Percentiles rank a stretch among this genome's conserved stretches.
Evolutionary conservation across 2,888 invertebrate species (phyloP).

Genomic region (Nymphalis c-album): DNA sequence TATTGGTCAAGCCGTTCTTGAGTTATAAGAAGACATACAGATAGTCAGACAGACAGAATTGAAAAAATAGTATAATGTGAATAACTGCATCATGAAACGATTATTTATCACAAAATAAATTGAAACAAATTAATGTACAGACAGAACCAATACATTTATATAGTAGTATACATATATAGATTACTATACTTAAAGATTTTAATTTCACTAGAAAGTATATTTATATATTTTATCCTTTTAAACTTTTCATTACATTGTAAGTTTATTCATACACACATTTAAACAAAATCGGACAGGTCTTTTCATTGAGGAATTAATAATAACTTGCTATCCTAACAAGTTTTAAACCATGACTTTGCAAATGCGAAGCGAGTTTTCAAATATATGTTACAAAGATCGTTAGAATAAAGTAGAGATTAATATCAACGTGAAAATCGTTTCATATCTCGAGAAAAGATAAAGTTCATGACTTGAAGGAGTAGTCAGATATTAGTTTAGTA

Average conservation of each 20-base stretch:
- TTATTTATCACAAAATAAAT: too few species aligned
- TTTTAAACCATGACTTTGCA: constrained; percentile 12
- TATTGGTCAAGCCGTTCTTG: too few species aligned
- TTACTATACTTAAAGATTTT: too few species aligned
- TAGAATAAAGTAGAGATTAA: constrained; percentile 55
- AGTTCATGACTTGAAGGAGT: constrained; percentile 65
- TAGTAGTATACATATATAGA: too few species aligned
- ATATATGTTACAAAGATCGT: constrained; percentile 58
- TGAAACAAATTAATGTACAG: too few species aligned
- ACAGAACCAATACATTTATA: too few species aligned
- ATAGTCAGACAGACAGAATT: too few species aligned
- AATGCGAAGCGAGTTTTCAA: constrained; percentile 20
- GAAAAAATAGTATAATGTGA: too few species aligned
- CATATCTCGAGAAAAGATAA: constrained; percentile 60
- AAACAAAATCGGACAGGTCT: background rate
- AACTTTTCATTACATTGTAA: background rate
- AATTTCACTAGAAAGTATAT: background rate
- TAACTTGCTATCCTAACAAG: constrained; percentile 3
- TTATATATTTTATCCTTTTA: background rate
- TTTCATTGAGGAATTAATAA: constrained; percentile 6
- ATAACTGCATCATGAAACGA: too few species aligned
- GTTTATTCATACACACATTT: background rate
- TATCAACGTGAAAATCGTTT: constrained; percentile 68
- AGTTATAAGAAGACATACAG: too few species aligned
- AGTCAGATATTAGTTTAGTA: constrained; percentile 63